phyloP scores from a whole-genome alignment of 2,113 vertebrate genomes.

The Oreochromis aureus region DNA sequence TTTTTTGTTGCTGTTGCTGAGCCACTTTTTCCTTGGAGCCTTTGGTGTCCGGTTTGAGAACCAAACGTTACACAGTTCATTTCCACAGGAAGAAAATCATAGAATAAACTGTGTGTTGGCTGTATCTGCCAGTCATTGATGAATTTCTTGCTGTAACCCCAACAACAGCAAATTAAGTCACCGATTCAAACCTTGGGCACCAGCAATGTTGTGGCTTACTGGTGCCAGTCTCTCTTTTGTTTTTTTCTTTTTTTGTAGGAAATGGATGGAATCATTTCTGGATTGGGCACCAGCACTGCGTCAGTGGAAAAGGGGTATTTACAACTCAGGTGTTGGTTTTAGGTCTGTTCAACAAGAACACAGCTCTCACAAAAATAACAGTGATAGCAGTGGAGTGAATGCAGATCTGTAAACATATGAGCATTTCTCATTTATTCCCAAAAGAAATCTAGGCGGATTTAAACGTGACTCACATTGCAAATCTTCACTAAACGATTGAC shows the following conservation, averaged over 20 bases:
- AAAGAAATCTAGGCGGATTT: not conserved
- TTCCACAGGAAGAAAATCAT: not conserved
- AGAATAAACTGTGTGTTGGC: not conserved
- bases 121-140: not conserved
- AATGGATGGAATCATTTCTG: not conserved
- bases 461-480: not conserved
- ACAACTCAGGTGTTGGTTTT: not conserved
- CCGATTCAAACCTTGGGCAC: fast-evolving
- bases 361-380: not conserved
- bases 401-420: not conserved
- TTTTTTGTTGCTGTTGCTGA: not conserved
- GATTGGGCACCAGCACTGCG: not conserved
- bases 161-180: not conserved
- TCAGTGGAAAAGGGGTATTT: not conserved
- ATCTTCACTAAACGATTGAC: not conserved
- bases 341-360: not conserved
- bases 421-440: not conserved
- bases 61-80: not conserved
- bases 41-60: not conserved
- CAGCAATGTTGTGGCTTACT: not conserved
- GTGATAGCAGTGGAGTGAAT: not conserved
- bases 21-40: not conserved
- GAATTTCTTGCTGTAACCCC: not conserved
- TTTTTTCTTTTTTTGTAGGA: not conserved
- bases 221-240: not conserved